A percentile compares a stretch with the other conserved stretches of the same genome.
Evolutionary conservation across 2,113 vertebrate species (phyloP).

Genomic region (Hyla sarda): DNA sequence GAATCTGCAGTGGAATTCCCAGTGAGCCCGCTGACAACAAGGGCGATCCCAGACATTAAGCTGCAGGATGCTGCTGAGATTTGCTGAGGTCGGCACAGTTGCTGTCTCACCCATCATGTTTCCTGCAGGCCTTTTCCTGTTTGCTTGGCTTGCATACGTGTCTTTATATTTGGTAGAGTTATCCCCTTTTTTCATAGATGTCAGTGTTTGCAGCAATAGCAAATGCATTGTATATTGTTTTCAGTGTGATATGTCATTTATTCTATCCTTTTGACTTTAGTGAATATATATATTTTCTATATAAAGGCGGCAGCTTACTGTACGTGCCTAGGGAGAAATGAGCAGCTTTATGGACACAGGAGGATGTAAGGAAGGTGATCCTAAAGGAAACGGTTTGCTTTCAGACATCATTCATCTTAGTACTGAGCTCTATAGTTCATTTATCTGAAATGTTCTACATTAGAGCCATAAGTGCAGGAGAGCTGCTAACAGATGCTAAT

Average conservation of each 20-base stretch:
- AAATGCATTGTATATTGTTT: neutral
- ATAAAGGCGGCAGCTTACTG: too few relatives aligned
- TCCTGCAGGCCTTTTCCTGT: conserved; percentile 50
- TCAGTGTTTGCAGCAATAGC: neutral
- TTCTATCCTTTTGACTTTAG: too few relatives aligned
- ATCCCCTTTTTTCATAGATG: neutral
- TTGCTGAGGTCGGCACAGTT: neutral
- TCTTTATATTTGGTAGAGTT: neutral
- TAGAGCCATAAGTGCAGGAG: neutral
- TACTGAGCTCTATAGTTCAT: neutral
- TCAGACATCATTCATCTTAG: neutral
- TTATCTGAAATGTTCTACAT: neutral
- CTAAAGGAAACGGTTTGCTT: neutral
- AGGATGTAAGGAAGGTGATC: neutral
- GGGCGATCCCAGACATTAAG: neutral
- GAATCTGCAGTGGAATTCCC: neutral
- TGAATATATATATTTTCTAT: too few relatives aligned
- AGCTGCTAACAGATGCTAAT: neutral
- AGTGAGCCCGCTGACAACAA: neutral
- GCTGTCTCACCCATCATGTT: conserved; percentile 30
- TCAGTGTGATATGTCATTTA: neutral
- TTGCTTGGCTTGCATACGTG: neutral
- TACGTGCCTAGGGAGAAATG: neutral
- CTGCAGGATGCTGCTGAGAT: conserved; percentile 28
- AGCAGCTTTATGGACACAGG: neutral